Conservation (phyloP, 2,888 invertebrate species). For the Cecidostiba fungosa region DNA sequence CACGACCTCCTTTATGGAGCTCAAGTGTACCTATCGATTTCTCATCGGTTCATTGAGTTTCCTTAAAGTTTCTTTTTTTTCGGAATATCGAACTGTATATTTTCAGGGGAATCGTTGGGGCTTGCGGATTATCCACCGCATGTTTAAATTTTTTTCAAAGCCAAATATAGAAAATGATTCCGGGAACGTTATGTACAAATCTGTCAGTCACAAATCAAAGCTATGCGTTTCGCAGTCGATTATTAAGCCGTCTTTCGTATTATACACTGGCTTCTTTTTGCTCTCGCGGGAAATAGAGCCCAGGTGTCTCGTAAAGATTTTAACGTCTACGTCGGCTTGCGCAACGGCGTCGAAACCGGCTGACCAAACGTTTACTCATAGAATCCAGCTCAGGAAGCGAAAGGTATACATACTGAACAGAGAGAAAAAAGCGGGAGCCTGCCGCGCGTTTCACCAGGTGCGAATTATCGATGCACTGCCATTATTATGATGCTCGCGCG, state of each 20-base stretch:
- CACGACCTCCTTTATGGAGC: constrained; percentile 40
- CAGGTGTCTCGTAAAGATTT: constrained; percentile 27
- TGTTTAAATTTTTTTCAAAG: too few relatives aligned
- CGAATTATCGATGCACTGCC: constrained; percentile 37
- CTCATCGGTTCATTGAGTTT: background rate
- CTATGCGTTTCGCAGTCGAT: background rate
- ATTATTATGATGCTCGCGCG: constrained; percentile 5
- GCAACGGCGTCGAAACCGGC: constrained; percentile 29
- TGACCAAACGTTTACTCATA: background rate
- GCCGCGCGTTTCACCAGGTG: constrained; percentile 23
- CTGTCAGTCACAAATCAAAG: background rate
- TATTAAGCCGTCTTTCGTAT: background rate
- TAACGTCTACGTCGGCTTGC: constrained; percentile 30
- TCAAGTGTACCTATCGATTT: background rate
- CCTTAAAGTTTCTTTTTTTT: background rate
- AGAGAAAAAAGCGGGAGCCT: constrained; percentile 17
- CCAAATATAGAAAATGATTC: background rate
- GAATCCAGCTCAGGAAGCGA: constrained; percentile 44
- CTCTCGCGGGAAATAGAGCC: background rate
- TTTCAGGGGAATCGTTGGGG: too few relatives aligned
- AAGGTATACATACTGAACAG: constrained; percentile 26
- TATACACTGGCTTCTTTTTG: background rate
- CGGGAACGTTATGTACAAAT: background rate
- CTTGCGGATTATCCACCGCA: too few relatives aligned
- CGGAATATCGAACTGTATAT: too few relatives aligned